Evolutionary conservation across 2,797 vertebrate genomes (phyloP).

Genomic region (Gambusia yucatana): DNA sequence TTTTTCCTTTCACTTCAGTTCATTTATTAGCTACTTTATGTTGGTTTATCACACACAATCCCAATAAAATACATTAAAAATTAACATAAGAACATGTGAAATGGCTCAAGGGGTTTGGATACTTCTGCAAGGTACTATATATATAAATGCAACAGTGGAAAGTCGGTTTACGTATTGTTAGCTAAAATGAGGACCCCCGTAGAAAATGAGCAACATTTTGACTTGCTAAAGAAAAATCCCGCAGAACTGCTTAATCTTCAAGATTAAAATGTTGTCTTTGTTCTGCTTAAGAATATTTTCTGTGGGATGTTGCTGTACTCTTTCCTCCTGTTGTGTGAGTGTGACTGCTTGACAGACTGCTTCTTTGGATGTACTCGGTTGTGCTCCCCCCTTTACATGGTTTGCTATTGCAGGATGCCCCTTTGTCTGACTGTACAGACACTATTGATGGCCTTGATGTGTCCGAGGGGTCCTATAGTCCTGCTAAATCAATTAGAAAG

Average conservation of each 20-base stretch:
- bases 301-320: slow-evolving; percentile 9
- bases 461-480: slow-evolving; percentile 96
- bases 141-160: slow-evolving; percentile 66
- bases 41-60: neutral
- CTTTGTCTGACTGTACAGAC: slow-evolving; percentile 99
- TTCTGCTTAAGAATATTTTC: neutral
- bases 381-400: slow-evolving; percentile 87
- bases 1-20: neutral
- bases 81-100: neutral
- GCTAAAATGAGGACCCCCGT: neutral
- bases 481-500: slow-evolving; percentile 98
- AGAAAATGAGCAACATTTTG: neutral
- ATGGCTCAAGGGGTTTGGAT: neutral
- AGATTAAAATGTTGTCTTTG: neutral
- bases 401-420: slow-evolving; percentile 98
- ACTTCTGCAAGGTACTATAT: slow-evolving; percentile 6
- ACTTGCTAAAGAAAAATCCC: neutral
- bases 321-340: slow-evolving; percentile 68
- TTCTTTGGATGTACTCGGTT: slow-evolving; percentile 74
- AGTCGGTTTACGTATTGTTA: slow-evolving; percentile 5
- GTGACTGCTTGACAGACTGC: slow-evolving; percentile 34
- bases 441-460: slow-evolving; percentile 98
- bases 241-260: neutral
- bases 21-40: neutral
- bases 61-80: neutral